phyloP scores from a whole-genome alignment of 2,888 invertebrate species.

The Coelinius sp. region DNA sequence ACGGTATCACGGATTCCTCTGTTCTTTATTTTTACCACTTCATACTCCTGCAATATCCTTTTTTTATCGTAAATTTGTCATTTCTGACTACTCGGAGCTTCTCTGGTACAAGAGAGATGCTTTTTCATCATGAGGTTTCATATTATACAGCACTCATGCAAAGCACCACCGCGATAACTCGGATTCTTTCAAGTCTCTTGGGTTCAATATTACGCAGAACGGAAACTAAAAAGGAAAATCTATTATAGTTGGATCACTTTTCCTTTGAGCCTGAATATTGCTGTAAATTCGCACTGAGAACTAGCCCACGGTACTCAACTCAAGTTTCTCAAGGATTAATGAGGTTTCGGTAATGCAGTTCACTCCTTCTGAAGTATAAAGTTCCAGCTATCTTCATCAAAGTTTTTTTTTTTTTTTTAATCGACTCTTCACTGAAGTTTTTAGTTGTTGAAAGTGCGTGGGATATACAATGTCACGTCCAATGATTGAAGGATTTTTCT shows the following conservation, averaged over 20 bases:
- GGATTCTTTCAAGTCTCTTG: neutral
- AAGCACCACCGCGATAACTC: neutral
- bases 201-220: neutral
- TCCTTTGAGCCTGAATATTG: neutral
- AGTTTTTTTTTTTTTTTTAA: conserved; percentile 56
- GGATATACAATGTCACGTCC: neutral
- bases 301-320: neutral
- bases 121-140: neutral
- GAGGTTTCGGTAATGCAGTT: conserved; percentile 1
- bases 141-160: neutral
- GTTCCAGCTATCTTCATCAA: conserved; percentile 31
- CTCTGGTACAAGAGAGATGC: neutral
- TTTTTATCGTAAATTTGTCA: conserved; percentile 21
- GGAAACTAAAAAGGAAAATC: neutral
- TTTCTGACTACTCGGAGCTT: neutral
- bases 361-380: neutral
- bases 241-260: neutral
- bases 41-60: neutral
- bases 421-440: conserved; percentile 36
- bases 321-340: conserved; percentile 13
- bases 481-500: neutral
- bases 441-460: neutral
- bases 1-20: neutral
- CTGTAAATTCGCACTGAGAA: neutral
- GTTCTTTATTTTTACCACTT: neutral